These are phyloP conservation scores for Lochmaea crataegi DNA, from an alignment of 2,888 invertebrate species.

Conservation along the genomic window DNA sequence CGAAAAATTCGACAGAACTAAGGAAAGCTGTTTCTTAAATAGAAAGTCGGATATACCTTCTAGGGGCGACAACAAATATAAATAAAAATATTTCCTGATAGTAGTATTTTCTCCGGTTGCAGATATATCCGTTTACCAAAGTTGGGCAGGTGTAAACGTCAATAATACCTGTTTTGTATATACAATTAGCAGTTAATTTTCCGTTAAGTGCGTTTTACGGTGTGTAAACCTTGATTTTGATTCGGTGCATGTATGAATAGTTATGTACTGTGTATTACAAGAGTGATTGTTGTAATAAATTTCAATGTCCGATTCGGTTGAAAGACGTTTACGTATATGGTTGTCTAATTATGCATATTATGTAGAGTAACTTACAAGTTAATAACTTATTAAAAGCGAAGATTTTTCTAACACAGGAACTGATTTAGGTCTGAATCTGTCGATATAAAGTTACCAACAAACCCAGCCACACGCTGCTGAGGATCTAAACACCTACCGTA, in stretches of 20 bases:
- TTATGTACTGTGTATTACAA: slow-evolving; percentile 17
- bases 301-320: slow-evolving; percentile 20
- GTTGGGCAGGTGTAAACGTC: neutral
- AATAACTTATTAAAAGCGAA: too few relatives aligned
- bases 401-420: too few relatives aligned
- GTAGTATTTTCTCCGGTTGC: too few relatives aligned
- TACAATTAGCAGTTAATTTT: slow-evolving; percentile 26
- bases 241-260: slow-evolving; percentile 12
- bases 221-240: slow-evolving; percentile 26
- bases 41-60: too few relatives aligned
- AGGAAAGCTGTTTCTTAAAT: too few relatives aligned
- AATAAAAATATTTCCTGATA: neutral
- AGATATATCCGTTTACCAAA: neutral
- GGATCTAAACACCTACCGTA: too few relatives aligned
- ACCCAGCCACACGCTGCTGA: too few relatives aligned
- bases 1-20: too few relatives aligned
- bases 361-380: too few relatives aligned
- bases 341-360: too few relatives aligned
- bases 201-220: slow-evolving; percentile 29
- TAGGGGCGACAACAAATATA: neutral
- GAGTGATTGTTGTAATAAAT: slow-evolving; percentile 27
- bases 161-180: slow-evolving; percentile 21
- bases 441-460: too few relatives aligned
- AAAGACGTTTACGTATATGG: slow-evolving; percentile 7
- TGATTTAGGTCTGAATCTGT: too few relatives aligned